Base-by-base conservation (phyloP, 2,113 vertebrate genomes). In the Pteruthius melanotis region DNA sequence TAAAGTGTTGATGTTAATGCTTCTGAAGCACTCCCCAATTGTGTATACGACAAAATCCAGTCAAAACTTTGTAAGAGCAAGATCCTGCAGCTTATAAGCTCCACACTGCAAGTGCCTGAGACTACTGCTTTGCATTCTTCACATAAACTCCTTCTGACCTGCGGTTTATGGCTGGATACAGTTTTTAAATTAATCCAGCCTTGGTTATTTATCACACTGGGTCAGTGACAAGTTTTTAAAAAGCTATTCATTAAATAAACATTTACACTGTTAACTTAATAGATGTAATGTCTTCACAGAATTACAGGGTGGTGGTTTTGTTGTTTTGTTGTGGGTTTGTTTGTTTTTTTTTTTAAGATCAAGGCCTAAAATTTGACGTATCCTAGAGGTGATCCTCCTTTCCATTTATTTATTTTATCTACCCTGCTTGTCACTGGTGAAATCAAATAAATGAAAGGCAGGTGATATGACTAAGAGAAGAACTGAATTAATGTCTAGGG, bases 401-500 rank as follows among this genome's bases (percentile, higher is more conserved):
- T 91, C 72, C 1, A 21, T 63, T 64, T 81, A 26, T 86, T 75
- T 87, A 20, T 45, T 83, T 91, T 59, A 96, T 71, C 52, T 90
- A 89, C 53, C 21, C 23, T 71, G 37, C 47, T 44, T 95, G 42
- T 26, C 56, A 57, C 71, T 82, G 47, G 39, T 87, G 89, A 95
- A 95, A 97, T 86, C 20, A 5, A 83, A 83, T 81, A 66, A 95
- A 95, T 80, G 82, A 97, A 93, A 96, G 60, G 30, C 63, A 81
- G 95, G 68, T 64, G 40, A 74, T 90, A 79, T 54, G 72, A 63
- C 90, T 77, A 89, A 11, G 49, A 89, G 83, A 95, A 72, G 18
- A 94, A 92, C 81, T 8, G 57, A 83, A 81, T 15, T 50, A 50
- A 53, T 56, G 10, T 39, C 74, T 19, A 88, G 30, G 26, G 12